Conservation (phyloP, 2,888 invertebrate species). For the Busseola fusca region DNA sequence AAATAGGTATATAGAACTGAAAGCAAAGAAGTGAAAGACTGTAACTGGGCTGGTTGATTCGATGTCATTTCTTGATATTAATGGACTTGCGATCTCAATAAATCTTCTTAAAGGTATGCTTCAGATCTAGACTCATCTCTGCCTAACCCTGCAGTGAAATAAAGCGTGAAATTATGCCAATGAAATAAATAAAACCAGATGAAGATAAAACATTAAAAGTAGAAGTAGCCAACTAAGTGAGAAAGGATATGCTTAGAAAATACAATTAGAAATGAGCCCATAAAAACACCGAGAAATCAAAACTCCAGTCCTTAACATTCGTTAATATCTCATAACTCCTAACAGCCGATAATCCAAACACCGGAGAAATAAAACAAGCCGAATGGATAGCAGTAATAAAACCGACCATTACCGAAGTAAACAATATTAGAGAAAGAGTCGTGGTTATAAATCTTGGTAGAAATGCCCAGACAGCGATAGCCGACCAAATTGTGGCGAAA, state of each 20-base stretch:
- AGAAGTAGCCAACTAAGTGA: neutral
- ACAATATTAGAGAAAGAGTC: conserved; percentile 86
- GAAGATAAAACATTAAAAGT: neutral
- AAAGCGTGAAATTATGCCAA: neutral
- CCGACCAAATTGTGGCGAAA: conserved; percentile 81
- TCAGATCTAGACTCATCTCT: neutral
- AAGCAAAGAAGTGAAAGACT: too few relatives aligned
- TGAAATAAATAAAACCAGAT: conserved; percentile 1
- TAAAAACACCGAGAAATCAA: conserved; percentile 16
- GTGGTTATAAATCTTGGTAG: conserved; percentile 80
- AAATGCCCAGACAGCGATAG: conserved; percentile 80
- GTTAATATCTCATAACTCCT: conserved; percentile 70
- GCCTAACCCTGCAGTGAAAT: accelerated
- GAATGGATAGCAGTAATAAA: conserved; percentile 73
- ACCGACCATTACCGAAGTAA: conserved; percentile 80
- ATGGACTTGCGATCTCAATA: neutral
- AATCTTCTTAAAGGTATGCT: neutral
- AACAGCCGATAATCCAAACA: conserved; percentile 73
- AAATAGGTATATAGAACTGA: too few relatives aligned
- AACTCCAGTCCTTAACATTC: conserved; percentile 38
- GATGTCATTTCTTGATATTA: neutral
- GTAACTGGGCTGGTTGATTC: neutral
- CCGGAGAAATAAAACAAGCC: conserved; percentile 78
- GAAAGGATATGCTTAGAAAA: neutral
- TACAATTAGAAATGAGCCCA: conserved; percentile 2